These are phyloP conservation scores for Seira ritae DNA, from an alignment of 2,888 invertebrate genomes.

Conservation along the genomic window DNA sequence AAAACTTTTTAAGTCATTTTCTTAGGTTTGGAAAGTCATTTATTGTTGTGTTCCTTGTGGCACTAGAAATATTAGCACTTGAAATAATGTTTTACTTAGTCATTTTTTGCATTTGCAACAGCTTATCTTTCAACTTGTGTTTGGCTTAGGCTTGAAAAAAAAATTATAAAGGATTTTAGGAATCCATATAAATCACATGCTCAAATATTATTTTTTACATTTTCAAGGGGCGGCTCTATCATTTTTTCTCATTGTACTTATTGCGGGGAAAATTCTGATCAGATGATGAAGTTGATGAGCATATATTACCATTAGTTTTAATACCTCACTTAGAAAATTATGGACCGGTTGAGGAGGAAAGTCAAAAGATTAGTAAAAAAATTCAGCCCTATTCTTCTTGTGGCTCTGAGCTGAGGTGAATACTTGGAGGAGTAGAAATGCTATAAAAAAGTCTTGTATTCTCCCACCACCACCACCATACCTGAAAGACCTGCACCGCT, in stretches of 20 bases:
- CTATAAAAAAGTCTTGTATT: not conserved
- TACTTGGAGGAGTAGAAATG: too few relatives aligned
- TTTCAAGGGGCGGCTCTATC: constrained; percentile 31
- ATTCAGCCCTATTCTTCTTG: too few relatives aligned
- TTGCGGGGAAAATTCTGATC: constrained; percentile 30
- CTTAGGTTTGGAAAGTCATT: not conserved
- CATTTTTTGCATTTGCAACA: constrained; percentile 15
- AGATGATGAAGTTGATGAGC: constrained; percentile 42
- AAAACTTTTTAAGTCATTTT: not conserved
- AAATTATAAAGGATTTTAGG: not conserved
- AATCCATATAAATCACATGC: constrained; percentile 33
- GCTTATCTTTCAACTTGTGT: not conserved
- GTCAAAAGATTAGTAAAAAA: not conserved
- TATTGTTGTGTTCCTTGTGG: constrained; percentile 19
- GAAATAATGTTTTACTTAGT: constrained; percentile 11
- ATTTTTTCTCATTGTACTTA: constrained; percentile 12
- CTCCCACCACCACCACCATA: not conserved
- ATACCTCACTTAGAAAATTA: constrained; percentile 49
- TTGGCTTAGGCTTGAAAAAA: too few relatives aligned
- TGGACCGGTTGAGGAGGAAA: constrained; percentile 44
- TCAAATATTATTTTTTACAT: not conserved
- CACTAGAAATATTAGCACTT: not conserved
- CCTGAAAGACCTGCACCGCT: not conserved
- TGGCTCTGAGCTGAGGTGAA: too few relatives aligned
- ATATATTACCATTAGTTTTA: constrained; percentile 39